Evolutionary conservation across 2,797 vertebrate species (phyloP).

Genomic region (Rhinophrynus dorsalis): DNA sequence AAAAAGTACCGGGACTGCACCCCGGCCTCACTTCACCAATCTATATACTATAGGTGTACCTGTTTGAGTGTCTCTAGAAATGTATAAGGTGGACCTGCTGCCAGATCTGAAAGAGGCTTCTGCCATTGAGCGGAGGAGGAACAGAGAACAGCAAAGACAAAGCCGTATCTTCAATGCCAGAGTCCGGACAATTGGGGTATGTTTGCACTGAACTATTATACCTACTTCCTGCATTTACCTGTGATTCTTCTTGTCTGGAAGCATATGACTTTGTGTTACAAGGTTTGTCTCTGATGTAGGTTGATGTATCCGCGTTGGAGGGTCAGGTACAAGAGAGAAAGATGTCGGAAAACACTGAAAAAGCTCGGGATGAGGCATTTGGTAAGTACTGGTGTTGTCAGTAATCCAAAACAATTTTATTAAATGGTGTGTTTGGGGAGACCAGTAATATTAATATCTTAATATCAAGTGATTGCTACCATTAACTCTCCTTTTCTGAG

Average conservation of each 20-base stretch:
- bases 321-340: slow-evolving; percentile 57
- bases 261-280: not conserved
- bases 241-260: not conserved
- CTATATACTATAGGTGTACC: no score
- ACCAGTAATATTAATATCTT: no score
- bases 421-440: no score
- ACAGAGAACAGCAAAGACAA: slow-evolving; percentile 63
- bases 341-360: slow-evolving; percentile 46
- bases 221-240: not conserved
- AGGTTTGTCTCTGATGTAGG: slow-evolving; percentile 50
- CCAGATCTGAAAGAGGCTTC: slow-evolving; percentile 58
- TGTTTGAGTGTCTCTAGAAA: slow-evolving; percentile 42
- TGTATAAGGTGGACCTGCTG: slow-evolving; percentile 62
- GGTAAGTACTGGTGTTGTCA: slow-evolving; percentile 48
- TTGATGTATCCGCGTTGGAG: slow-evolving; percentile 56
- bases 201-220: slow-evolving; percentile 29
- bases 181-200: slow-evolving; percentile 72
- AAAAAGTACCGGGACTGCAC: no score
- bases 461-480: no score
- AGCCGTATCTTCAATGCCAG: slow-evolving; percentile 70
- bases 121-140: slow-evolving; percentile 61
- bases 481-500: no score
- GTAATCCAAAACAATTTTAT: no score
- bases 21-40: no score
- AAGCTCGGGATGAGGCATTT: slow-evolving; percentile 51